Evolutionary conservation across 2,888 invertebrate genomes (phyloP), one percentile per base, ranked within the genome.

Genomic region (Anaspis maculata): DNA sequence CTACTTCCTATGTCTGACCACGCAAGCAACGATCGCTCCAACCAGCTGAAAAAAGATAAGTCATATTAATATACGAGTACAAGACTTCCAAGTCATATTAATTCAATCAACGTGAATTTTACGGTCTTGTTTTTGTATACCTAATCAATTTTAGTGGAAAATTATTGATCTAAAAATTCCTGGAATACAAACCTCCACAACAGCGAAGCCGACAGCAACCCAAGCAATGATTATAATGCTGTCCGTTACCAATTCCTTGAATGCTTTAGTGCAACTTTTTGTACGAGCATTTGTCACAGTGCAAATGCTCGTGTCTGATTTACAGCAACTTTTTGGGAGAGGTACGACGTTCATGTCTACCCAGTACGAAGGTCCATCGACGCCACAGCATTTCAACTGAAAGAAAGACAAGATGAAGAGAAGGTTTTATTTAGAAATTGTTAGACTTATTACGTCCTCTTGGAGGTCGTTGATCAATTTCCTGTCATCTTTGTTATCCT

Each of bases 21-120:
- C 87, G 64, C 89, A 80, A 37, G 89, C 82, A 63, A 89, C 86
- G 52, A 87, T 72, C 44, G 88, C 82, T 32, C 81, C 82, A 51
- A 81, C 63, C 45, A 82, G 70, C 81, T 82, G 71, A 7, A 67
- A 73, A 49, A 32, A 66, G 65, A 5, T 5, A 9, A 19, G 5
- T 19, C 9, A 19, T 19, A 9, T 19, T 19, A 19, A 19, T 24
- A 24, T 24, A 7, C 10, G 6, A 10, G 9, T n/a, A n/a, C n/a
- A n/a, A n/a, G n/a, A n/a, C n/a, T n/a, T n/a, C n/a, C n/a, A n/a
- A n/a, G n/a, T n/a, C n/a, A n/a, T n/a, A n/a, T n/a, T n/a, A n/a
- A n/a, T n/a, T n/a, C n/a, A n/a, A n/a, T n/a, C n/a, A n/a, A n/a
- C n/a, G n/a, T n/a, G n/a, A n/a, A n/a, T n/a, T n/a, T n/a, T n/a